Conservation (phyloP, 2,888 invertebrate genomes). For the Hemicrepidius hirtus region DNA sequence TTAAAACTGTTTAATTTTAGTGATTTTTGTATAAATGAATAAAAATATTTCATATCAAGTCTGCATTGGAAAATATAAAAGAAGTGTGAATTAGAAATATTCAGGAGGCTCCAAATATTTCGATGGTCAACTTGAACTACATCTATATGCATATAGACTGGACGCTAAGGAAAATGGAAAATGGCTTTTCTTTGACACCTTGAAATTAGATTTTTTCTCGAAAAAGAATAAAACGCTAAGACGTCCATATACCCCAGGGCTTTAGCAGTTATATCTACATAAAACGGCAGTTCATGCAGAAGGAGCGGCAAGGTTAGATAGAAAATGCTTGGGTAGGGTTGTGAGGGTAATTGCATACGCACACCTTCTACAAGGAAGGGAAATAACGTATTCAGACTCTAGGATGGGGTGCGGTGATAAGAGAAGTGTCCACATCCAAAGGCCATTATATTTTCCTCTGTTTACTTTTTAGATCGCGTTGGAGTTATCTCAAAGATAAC, state of each 20-base stretch:
- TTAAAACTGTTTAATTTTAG: too few relatives aligned
- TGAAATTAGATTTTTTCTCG: conserved; percentile 73
- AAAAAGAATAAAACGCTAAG: conserved; percentile 70
- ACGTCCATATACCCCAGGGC: conserved; percentile 68
- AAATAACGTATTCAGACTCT: conserved; percentile 60
- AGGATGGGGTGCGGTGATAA: conserved; percentile 61
- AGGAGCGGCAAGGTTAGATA: conserved; percentile 60
- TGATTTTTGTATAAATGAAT: too few relatives aligned
- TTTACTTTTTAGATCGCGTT: conserved; percentile 60
- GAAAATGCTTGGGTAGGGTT: conserved; percentile 41
- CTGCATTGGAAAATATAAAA: neutral
- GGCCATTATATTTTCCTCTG: conserved; percentile 63
- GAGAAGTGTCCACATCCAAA: conserved; percentile 63
- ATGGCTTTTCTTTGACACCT: conserved; percentile 74
- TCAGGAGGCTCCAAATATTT: conserved; percentile 62
- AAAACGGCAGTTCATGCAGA: conserved; percentile 62
- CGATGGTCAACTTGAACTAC: conserved; percentile 67
- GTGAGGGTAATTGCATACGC: conserved; percentile 57
- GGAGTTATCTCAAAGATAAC: conserved; percentile 50
- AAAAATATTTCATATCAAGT: neutral
- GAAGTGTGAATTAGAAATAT: conserved; percentile 32
- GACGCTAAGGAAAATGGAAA: conserved; percentile 70
- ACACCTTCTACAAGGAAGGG: conserved; percentile 54
- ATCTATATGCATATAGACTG: conserved; percentile 61
- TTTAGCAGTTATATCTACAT: conserved; percentile 69